phyloP scores from a whole-genome alignment of 2,113 vertebrate species.

The Nycticorax nycticorax region DNA sequence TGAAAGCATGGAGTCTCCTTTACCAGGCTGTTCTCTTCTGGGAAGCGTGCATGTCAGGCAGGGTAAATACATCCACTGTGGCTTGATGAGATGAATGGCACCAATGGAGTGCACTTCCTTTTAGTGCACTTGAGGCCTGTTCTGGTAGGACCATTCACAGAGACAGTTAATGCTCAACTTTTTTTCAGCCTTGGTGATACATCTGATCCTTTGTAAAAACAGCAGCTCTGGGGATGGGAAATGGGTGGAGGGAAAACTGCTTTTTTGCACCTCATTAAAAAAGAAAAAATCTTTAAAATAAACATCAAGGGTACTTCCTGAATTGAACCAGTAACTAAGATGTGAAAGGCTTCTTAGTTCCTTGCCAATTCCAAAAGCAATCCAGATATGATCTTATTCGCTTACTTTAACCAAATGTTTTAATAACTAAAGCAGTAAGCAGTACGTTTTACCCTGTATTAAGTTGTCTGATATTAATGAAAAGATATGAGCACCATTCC shows the following conservation, averaged over 20 bases:
- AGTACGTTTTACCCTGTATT: background rate
- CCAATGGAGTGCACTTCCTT: background rate
- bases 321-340: background rate
- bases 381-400: background rate
- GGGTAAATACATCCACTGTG: background rate
- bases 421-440: background rate
- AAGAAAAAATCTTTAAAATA: background rate
- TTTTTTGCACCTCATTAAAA: background rate
- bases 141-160: background rate
- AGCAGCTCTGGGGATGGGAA: background rate
- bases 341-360: background rate
- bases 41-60: rapidly evolving
- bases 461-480: background rate
- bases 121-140: background rate
- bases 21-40: background rate
- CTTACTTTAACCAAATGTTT: background rate
- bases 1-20: background rate
- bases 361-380: background rate
- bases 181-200: background rate
- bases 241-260: background rate
- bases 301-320: background rate
- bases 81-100: background rate
- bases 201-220: background rate
- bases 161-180: background rate
- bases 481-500: background rate